Evolutionary conservation across 2,797 vertebrate species (phyloP), one percentile per base, ranked within the genome.

Genomic region (Ctenopoma kingsleyae): DNA sequence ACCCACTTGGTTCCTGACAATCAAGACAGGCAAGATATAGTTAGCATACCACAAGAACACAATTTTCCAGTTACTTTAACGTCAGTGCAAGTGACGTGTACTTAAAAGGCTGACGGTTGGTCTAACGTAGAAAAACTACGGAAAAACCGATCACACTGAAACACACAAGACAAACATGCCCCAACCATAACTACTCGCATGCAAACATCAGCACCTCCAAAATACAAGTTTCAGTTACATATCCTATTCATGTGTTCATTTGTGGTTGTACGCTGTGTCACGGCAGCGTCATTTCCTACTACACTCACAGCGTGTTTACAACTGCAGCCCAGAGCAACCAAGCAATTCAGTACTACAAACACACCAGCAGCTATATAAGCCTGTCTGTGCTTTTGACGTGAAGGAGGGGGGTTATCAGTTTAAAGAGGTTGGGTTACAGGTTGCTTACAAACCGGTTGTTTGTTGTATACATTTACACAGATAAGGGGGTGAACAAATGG

Each of bases 1-100:
- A 97, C 66, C 96, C 97, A 1, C 96, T 97, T 69, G 96, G 94
- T 71, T 98, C 97, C 95, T 98, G 94, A 84, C 38, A 71, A 60
- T 82, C 41, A 40, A 72, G 53, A 62, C 2, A 11, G 16, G 7
- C 23, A 35, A 16, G 10, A 25, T 1, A 23, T 30, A 20, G 22
- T 79, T 36, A 59, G 49, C 49, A 20, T 5, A 20, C 19, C 2
- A 43, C 3, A 54, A 25, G 11, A 6, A 16, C 8, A 0, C 6
- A 3, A 8, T 27, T 16, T 27, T 27, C 3, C 20, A 46, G 3
- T 12, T 22, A 7, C 5, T 23, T 13, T 15, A 13, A 3, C 73
- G 85, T 82, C 78, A 75, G 61, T 22, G 53, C 67, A 72, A 67
- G 74, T 72, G 76, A 76, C 80, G 57, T 65, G 67, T 79, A 82